Base-by-base conservation (phyloP, 2,888 invertebrate species). In the Blastobasis adustella region DNA sequence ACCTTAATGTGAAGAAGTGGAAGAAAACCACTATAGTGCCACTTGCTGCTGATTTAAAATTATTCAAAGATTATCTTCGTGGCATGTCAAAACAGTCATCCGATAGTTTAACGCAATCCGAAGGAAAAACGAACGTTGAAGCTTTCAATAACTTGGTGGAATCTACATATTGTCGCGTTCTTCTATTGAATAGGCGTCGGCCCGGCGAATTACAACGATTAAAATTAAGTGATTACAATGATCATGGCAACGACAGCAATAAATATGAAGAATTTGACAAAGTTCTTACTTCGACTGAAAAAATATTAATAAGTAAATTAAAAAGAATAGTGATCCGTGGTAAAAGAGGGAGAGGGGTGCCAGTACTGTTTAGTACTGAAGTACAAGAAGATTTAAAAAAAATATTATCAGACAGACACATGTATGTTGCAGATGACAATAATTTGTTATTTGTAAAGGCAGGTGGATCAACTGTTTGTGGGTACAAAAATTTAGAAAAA, bases 401-500 rank as follows among this genome's bases (percentile, higher is more conserved):
- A 36, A 6, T 58, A 36, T 46, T 58, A 41, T 47, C 50, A 6
- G 45, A 58, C 39, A 53, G 57, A 45, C 45, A 53, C 23, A 53
- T 45, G 9, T 56, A 52, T 55, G 49, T 58, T 37, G 7, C 4
- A 47, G 45, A 45, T 10, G 52, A 57, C 4, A 59, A 59, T 51
- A 39, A 49, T 51, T 56, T 55, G 5, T 50, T 63, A 47, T 61
- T 63, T 53, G 58, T 46, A n/a, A 61, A 56, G 9, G 37, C 52
- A 43, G 52, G 50, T 10, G 46, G 47, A 7, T 38, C 42, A 49
- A 49, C 49, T n/a, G 5, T 44, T 8, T 44, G 44, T 47, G 51
- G 59, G 9, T 59, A 59, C 40, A 59, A 58, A 51, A 45, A 51
- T 5, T 47, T 60, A 45, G 51, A 61, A 51, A 63, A 60, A 50